Percentiles rank a stretch among this genome's conserved stretches.
These are phyloP conservation scores for Catotricha subobsoleta DNA, from an alignment of 2,888 invertebrate species.

Conservation along the genomic window DNA sequence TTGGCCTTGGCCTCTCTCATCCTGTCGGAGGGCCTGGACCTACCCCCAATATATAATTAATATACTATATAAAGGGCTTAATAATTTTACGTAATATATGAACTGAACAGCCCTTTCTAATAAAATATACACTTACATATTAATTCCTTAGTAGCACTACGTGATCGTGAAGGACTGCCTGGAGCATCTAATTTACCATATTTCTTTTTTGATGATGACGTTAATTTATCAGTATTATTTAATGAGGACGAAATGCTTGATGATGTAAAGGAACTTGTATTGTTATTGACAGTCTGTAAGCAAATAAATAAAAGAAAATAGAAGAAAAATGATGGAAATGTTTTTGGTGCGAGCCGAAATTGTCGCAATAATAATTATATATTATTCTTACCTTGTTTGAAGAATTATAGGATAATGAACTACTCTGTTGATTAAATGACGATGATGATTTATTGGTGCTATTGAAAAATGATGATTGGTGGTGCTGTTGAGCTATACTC, in stretches of 20 bases:
- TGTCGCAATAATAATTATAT: slow-evolving; percentile 1
- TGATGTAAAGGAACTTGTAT: slow-evolving; percentile 19
- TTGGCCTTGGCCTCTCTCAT: too few relatives aligned
- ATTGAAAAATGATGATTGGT: slow-evolving; percentile 15
- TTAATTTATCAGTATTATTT: slow-evolving; percentile 13
- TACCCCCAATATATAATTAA: too few relatives aligned
- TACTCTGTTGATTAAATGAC: slow-evolving; percentile 5
- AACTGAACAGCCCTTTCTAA: too few relatives aligned
- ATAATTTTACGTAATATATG: too few relatives aligned
- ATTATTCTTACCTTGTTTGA: slow-evolving; percentile 9
- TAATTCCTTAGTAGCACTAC: slow-evolving; percentile 79
- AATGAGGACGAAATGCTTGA: slow-evolving; percentile 15
- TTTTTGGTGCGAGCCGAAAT: not conserved
- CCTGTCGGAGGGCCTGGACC: too few relatives aligned
- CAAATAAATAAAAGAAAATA: not conserved
- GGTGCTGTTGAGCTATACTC: slow-evolving; percentile 29
- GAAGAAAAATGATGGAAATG: not conserved
- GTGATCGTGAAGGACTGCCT: slow-evolving; percentile 68
- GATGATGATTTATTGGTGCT: not conserved
- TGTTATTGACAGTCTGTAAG: slow-evolving; percentile 15
- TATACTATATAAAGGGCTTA: too few relatives aligned
- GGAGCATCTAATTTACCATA: slow-evolving; percentile 56
- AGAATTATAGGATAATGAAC: slow-evolving; percentile 8
- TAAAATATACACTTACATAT: slow-evolving; percentile 59
- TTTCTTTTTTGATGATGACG: slow-evolving; percentile 35